These are phyloP conservation scores for Gandaritis pyraliata DNA, from an alignment of 2,888 invertebrate species.

Conservation along the genomic window DNA sequence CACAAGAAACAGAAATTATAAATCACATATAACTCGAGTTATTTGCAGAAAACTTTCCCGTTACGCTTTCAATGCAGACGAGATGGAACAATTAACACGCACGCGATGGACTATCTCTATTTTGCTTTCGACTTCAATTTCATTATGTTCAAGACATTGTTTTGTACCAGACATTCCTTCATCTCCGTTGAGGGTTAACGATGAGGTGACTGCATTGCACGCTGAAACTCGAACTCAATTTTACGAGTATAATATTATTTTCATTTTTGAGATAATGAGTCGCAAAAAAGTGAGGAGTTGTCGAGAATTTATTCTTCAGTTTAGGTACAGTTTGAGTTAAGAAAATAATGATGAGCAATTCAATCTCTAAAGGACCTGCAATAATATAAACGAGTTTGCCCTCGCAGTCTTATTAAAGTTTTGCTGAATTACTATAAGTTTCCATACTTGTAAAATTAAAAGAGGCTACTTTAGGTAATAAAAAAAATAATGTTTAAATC, in stretches of 20 bases:
- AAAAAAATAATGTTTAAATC: conserved; percentile 4
- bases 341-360: no score
- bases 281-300: no score
- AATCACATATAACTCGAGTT: conserved; percentile 33
- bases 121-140: conserved; percentile 57
- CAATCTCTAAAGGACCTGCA: no score
- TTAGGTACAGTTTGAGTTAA: no score
- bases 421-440: no score
- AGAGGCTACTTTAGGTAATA: no score
- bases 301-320: no score
- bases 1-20: conserved; percentile 11
- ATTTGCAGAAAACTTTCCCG: conserved; percentile 61
- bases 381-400: no score
- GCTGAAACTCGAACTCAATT: not conserved
- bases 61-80: conserved; percentile 77
- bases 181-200: not conserved
- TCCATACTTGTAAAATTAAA: no score
- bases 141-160: conserved; percentile 14
- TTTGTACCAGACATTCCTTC: not conserved
- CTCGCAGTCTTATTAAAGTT: no score
- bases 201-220: not conserved
- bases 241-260: no score
- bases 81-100: conserved; percentile 57
- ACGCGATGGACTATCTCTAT: conserved; percentile 67
- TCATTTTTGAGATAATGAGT: no score